These are phyloP conservation scores for Dipus sagitta DNA, from an alignment of 2,797 vertebrate genomes.

Conservation along the genomic window DNA sequence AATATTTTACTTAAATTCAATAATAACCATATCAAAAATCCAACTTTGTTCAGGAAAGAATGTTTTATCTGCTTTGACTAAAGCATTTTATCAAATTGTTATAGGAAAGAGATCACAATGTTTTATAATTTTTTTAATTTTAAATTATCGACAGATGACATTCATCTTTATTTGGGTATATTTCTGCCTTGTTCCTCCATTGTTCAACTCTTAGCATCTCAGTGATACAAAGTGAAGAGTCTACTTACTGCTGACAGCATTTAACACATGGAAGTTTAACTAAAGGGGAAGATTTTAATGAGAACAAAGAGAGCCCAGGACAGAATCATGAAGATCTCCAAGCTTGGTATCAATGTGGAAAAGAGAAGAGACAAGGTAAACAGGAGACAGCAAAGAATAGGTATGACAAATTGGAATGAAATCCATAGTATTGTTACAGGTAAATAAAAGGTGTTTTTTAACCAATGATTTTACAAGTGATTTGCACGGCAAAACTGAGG, in stretches of 20 bases:
- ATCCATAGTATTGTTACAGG: background rate
- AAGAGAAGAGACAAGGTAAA: slow-evolving; percentile 44
- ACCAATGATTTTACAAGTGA: background rate
- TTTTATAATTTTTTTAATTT: background rate
- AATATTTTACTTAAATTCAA: background rate
- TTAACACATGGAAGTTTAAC: background rate
- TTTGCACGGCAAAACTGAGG: slow-evolving; percentile 60
- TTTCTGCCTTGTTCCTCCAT: background rate
- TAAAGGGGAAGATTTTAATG: background rate
- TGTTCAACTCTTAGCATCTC: background rate
- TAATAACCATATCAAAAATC: background rate
- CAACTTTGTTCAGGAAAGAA: no score
- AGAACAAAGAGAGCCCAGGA: background rate
- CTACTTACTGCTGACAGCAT: background rate
- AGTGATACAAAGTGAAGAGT: background rate
- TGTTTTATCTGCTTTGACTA: background rate
- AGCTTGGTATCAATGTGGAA: background rate
- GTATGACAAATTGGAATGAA: background rate
- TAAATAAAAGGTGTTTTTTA: slow-evolving; percentile 60
- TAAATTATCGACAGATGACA: background rate
- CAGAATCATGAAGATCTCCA: background rate
- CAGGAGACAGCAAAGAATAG: slow-evolving; percentile 46
- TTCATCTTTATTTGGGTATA: background rate
- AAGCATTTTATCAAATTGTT: background rate
- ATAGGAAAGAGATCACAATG: background rate